Evolutionary conservation across 2,888 invertebrate genomes (phyloP).

Genomic region (Mesodorylaimus sp.): DNA sequence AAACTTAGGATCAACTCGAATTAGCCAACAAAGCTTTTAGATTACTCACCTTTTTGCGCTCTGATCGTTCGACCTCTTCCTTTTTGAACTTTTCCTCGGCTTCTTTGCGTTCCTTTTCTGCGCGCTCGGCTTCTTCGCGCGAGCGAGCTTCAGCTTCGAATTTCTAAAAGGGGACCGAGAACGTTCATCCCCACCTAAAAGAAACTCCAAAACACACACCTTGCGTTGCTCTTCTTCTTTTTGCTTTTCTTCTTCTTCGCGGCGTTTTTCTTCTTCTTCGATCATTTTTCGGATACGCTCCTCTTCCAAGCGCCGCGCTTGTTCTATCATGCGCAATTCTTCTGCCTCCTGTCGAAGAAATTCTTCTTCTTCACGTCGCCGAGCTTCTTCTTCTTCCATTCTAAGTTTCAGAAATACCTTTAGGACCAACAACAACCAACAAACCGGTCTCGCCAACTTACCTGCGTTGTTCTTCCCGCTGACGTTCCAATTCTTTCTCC

Average conservation of each 20-base stretch:
- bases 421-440: not conserved
- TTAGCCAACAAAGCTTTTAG: not conserved
- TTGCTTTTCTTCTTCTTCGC: not conserved
- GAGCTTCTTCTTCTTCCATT: not conserved
- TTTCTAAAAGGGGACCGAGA: not conserved
- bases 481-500: slow-evolving; percentile 3
- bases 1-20: not conserved
- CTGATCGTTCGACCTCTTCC: not conserved
- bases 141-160: not conserved
- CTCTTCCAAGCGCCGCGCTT: not conserved
- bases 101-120: slow-evolving; percentile 4
- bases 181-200: not conserved
- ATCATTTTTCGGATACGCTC: not conserved
- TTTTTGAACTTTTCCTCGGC: not conserved
- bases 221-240: not conserved
- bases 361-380: slow-evolving; percentile 8
- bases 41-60: slow-evolving; percentile 1
- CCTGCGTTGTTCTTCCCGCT: not conserved
- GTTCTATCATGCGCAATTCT: not conserved
- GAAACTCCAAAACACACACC: not conserved
- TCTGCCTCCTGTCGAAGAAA: slow-evolving; percentile 7
- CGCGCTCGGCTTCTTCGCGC: not conserved
- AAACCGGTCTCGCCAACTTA: not conserved
- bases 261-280: not conserved
- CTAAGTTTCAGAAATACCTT: not conserved